A percentile compares a stretch with the other conserved stretches of the same genome.
Evolutionary conservation across 2,888 invertebrate species (phyloP).

Genomic region (Eilema depressum): DNA sequence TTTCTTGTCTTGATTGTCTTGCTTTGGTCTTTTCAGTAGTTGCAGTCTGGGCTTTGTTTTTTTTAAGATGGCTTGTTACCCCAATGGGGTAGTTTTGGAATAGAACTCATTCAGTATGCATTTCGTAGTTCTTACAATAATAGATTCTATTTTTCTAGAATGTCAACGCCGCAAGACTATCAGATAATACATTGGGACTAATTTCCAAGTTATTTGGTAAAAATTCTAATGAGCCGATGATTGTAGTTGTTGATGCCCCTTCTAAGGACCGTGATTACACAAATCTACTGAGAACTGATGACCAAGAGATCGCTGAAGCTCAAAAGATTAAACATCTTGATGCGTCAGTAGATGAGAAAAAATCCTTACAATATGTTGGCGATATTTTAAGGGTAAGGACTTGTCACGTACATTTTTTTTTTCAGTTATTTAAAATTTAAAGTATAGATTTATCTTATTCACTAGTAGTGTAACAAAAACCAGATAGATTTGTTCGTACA

Average conservation of each 20-base stretch:
- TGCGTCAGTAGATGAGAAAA: conserved; percentile 6
- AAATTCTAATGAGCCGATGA: conserved; percentile 8
- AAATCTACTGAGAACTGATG: background rate
- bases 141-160: conserved; percentile 22
- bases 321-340: background rate
- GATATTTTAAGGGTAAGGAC: conserved; percentile 27
- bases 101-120: background rate
- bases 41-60: no score
- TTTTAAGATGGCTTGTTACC: no score
- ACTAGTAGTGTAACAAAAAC: no score
- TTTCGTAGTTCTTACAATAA: background rate
- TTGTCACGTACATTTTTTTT: background rate
- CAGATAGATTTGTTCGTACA: no score
- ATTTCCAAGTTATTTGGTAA: conserved; percentile 17
- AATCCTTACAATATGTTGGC: conserved; percentile 11
- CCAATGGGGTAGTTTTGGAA: no score
- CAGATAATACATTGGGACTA: background rate
- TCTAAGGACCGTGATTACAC: background rate
- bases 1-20: no score
- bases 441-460: no score
- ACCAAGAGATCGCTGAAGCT: background rate
- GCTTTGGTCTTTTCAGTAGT: no score
- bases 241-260: conserved; percentile 14
- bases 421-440: no score
- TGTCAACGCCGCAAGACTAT: background rate